phyloP scores from a whole-genome alignment of 92 coral and sea anemone species.

The Porites cylindrica region DNA sequence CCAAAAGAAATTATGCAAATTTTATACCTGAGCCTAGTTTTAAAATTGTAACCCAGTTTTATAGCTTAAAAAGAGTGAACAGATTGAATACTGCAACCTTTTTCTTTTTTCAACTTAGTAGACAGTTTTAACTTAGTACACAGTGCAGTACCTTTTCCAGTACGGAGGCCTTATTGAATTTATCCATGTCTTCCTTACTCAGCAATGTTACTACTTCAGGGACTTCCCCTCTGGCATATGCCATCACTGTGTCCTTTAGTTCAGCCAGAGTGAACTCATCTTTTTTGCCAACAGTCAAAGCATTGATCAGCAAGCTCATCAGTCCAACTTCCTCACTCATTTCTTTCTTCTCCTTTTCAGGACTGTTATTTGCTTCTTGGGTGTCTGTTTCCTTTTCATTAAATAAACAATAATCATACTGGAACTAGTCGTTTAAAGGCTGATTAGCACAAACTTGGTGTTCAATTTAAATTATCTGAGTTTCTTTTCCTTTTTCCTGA shows the following conservation, averaged over 20 bases:
- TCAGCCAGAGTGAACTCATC: slow-evolving; percentile 73
- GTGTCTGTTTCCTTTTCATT: slow-evolving; percentile 23
- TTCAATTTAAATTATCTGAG: no score
- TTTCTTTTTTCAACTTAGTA: no score
- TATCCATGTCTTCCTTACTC: slow-evolving; percentile 77
- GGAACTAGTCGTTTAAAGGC: background rate
- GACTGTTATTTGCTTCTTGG: slow-evolving; percentile 13
- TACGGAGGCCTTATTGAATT: slow-evolving; percentile 69
- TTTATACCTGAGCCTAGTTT: no score
- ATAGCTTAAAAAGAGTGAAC: background rate
- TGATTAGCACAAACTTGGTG: no score
- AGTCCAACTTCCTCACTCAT: slow-evolving; percentile 58
- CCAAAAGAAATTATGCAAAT: no score
- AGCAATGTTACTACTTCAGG: slow-evolving; percentile 78
- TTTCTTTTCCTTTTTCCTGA: no score
- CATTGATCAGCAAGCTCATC: slow-evolving; percentile 75
- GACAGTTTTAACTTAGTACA: background rate
- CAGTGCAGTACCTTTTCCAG: slow-evolving; percentile 67
- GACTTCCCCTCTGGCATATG: slow-evolving; percentile 80
- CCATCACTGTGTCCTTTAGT: slow-evolving; percentile 78
- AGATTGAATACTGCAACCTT: no score
- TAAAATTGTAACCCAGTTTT: no score
- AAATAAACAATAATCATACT: background rate
- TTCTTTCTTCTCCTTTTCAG: slow-evolving; percentile 21
- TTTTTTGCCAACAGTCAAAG: slow-evolving; percentile 70